A percentile compares a stretch with the other conserved stretches of the same genome.
These are phyloP conservation scores for Epistrophella euchroma DNA, from an alignment of 2,888 invertebrate species.

Conservation along the genomic window DNA sequence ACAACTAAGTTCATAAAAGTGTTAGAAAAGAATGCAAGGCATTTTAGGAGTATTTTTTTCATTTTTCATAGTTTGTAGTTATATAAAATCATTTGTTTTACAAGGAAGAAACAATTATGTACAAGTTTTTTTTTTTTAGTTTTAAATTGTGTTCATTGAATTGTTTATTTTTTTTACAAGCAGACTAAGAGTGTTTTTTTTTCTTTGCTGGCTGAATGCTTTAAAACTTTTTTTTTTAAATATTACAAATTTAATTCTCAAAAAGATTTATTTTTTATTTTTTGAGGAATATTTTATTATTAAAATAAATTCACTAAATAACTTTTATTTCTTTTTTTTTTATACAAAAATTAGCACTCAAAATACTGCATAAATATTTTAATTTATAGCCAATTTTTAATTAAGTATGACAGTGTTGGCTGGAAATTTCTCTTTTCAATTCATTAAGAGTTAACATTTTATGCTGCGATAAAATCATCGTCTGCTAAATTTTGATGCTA, in stretches of 20 bases:
- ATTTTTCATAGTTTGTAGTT: constrained; percentile 2
- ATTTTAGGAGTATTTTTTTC: constrained; percentile 48
- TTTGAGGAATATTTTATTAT: background rate
- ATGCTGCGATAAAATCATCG: constrained; percentile 78
- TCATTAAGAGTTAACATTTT: background rate
- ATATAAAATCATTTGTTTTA: constrained; percentile 33
- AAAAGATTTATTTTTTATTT: background rate
- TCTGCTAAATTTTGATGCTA: constrained; percentile 93
- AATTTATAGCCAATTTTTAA: constrained; percentile 40
- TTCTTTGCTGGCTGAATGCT: background rate
- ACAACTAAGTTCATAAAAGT: constrained; percentile 59
- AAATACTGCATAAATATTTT: constrained; percentile 18
- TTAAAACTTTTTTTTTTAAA: background rate
- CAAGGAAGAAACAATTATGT: constrained; percentile 62
- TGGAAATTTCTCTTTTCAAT: constrained; percentile 29
- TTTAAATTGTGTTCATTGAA: constrained; percentile 12
- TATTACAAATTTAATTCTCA: constrained; percentile 14
- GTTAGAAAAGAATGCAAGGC: constrained; percentile 47
- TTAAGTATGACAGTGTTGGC: constrained; percentile 37
- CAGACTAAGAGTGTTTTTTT: constrained; percentile 32
- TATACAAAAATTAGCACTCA: constrained; percentile 20
- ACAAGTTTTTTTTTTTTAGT: constrained; percentile 57
- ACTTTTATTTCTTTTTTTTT: constrained; percentile 26
- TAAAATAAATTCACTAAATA: constrained; percentile 35
- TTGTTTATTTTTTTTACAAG: constrained; percentile 30